Evolutionary conservation across 2,797 vertebrate species (phyloP).

Genomic region (Alfaro cultratus): DNA sequence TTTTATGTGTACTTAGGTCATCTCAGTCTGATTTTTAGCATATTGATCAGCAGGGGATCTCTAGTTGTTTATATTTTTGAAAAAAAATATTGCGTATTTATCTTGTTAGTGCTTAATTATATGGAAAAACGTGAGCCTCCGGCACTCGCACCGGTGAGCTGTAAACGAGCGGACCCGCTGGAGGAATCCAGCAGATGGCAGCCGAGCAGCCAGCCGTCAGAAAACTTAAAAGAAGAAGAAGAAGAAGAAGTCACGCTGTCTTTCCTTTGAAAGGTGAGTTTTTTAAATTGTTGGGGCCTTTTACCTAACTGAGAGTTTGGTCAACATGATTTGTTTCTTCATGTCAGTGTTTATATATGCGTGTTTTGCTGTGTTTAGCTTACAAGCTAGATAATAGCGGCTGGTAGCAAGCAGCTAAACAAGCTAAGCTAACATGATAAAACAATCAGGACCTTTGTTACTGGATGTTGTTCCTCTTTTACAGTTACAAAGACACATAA

Average conservation of each 20-base stretch:
- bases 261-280: conserved; percentile 38
- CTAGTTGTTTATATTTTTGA: neutral
- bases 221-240: neutral
- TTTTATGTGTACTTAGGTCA: neutral
- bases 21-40: neutral
- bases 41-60: neutral
- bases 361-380: neutral
- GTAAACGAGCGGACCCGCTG: neutral
- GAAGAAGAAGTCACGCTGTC: neutral
- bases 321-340: neutral
- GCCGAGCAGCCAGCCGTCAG: neutral
- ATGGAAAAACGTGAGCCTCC: neutral
- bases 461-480: neutral
- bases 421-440: neutral
- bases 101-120: neutral
- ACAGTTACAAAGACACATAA: neutral
- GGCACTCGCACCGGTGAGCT: neutral
- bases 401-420: neutral
- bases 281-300: neutral
- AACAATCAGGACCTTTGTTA: neutral
- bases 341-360: neutral
- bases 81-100: neutral
- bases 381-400: neutral
- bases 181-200: conserved; percentile 15
- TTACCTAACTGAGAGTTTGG: neutral